A percentile compares a stretch with the other conserved stretches of the same genome.
Evolutionary conservation across 2,888 invertebrate species (phyloP).

Genomic region (Cryptophagus acutangulus): DNA sequence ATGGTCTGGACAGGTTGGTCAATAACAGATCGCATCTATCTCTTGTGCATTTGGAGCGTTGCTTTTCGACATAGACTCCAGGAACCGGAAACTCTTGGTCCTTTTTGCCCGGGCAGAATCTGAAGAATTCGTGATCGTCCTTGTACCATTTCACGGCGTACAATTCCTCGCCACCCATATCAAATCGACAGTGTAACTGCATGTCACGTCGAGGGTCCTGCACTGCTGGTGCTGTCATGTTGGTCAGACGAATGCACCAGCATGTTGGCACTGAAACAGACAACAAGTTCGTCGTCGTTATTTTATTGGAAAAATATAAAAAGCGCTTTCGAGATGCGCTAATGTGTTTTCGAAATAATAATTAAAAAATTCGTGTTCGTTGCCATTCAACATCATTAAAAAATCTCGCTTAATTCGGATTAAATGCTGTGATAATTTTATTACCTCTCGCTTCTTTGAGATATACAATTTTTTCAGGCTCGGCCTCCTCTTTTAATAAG

Average conservation of each 20-base stretch:
- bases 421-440: too few species aligned
- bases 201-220: slow-evolving; percentile 42
- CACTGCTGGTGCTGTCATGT: slow-evolving; percentile 42
- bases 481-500: too few species aligned
- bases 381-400: too few species aligned
- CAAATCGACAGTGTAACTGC: slow-evolving; percentile 42
- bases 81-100: slow-evolving; percentile 39
- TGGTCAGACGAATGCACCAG: slow-evolving; percentile 36
- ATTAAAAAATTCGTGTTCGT: too few species aligned
- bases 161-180: slow-evolving; percentile 43
- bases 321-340: too few species aligned
- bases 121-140: slow-evolving; percentile 41
- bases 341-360: too few species aligned
- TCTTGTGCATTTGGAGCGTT: slow-evolving; percentile 37
- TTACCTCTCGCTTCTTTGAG: too few species aligned
- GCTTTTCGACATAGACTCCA: slow-evolving; percentile 41
- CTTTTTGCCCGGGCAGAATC: slow-evolving; percentile 8
- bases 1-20: slow-evolving; percentile 41
- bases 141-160: slow-evolving; percentile 47
- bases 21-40: slow-evolving; percentile 45
- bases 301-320: neutral
- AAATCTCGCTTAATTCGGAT: too few species aligned
- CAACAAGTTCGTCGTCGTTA: too few species aligned
- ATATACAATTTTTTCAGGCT: too few species aligned
- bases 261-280: slow-evolving; percentile 21